phyloP scores from a whole-genome alignment of 2,888 invertebrate genomes.

The Torymus aiolomorphi region DNA sequence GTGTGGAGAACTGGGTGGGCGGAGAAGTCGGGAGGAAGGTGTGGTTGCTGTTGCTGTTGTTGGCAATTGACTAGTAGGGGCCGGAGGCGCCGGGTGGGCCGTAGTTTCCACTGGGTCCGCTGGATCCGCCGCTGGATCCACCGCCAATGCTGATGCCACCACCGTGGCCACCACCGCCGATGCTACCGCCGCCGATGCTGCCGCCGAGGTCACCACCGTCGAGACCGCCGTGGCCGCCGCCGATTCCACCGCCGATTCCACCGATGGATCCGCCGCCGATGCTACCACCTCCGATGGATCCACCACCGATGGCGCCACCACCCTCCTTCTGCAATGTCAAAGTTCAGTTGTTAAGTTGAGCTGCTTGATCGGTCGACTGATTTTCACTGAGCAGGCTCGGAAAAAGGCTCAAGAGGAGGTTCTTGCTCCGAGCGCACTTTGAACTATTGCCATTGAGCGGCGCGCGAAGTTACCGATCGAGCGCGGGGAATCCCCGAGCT shows the following conservation, averaged over 20 bases:
- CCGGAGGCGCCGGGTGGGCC: slow-evolving; percentile 83
- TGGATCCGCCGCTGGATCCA: slow-evolving; percentile 66
- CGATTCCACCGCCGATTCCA: slow-evolving; percentile 57
- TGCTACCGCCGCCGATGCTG: slow-evolving; percentile 43
- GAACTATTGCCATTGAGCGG: neutral
- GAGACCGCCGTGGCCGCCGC: slow-evolving; percentile 67
- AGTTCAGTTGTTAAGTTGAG: neutral
- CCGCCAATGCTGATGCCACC: slow-evolving; percentile 57
- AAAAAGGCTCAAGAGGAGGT: no score
- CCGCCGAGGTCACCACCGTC: slow-evolving; percentile 61
- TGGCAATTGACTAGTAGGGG: slow-evolving; percentile 79
- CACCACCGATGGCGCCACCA: slow-evolving; percentile 65
- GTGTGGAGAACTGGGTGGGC: slow-evolving; percentile 9
- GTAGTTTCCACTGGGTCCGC: slow-evolving; percentile 78
- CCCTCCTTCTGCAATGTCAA: slow-evolving; percentile 67
- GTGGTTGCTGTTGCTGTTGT: slow-evolving; percentile 34
- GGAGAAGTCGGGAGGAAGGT: slow-evolving; percentile 51
- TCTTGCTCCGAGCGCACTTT: no score
- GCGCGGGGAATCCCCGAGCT: no score
- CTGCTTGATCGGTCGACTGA: slow-evolving; percentile 30
- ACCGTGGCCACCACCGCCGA: slow-evolving; percentile 62
- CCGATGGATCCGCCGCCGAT: slow-evolving; percentile 66
- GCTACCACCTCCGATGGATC: slow-evolving; percentile 69
- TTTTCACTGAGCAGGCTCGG: no score
- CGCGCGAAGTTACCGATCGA: no score